phyloP scores from a whole-genome alignment of 2,797 vertebrate genomes.

The Channa striata region DNA sequence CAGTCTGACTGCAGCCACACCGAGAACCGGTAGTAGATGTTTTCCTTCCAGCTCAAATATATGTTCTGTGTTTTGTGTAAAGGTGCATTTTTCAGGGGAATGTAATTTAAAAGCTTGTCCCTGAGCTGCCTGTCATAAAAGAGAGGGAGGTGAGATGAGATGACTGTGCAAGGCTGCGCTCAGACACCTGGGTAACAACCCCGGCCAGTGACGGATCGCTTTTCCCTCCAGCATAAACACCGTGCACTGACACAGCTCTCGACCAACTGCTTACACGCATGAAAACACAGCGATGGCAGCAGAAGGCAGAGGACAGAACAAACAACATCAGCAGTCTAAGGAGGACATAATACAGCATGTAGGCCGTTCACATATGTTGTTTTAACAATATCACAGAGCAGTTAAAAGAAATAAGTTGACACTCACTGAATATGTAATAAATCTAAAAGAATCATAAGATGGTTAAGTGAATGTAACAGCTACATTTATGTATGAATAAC shows the following conservation, averaged over 20 bases:
- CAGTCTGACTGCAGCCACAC: background rate
- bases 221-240: conserved; percentile 71
- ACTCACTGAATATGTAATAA: background rate
- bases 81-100: conserved; percentile 36
- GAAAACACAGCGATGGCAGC: conserved; percentile 50
- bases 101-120: conserved; percentile 52
- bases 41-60: conserved; percentile 13
- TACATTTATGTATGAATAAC: background rate
- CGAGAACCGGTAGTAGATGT: background rate
- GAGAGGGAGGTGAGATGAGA: conserved; percentile 58
- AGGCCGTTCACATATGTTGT: background rate
- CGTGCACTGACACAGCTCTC: conserved; percentile 50
- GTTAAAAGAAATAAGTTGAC: background rate
- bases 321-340: conserved; percentile 12
- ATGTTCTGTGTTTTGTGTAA: background rate
- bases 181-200: conserved; percentile 63
- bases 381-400: conserved; percentile 13
- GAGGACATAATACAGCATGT: background rate
- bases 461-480: background rate
- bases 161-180: conserved; percentile 61
- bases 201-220: conserved; percentile 68
- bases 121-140: conserved; percentile 53
- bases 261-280: conserved; percentile 62
- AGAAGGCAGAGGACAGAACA: conserved; percentile 44
- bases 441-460: background rate